Evolutionary conservation across 2,113 vertebrate genomes (phyloP), one percentile per base, ranked within the genome.

Genomic region (Callospermophilus lateralis): DNA sequence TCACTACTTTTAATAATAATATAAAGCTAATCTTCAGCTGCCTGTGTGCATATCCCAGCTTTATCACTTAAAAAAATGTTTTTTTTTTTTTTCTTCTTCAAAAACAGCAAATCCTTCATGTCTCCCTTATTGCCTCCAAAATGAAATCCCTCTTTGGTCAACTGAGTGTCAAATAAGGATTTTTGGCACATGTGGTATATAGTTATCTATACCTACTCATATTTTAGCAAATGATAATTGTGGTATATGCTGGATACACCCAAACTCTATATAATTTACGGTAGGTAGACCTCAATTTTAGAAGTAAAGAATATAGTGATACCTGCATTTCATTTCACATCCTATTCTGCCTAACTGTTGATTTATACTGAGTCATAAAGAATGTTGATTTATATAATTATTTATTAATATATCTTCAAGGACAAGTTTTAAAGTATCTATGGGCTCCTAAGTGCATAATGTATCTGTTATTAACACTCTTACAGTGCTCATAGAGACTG

Each of bases 351-450:
- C 39, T 70, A 87, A 74, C 42, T 74, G 61, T 0, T 96, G 84
- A 87, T 77, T 94, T 97, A 63, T 11, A 73, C 22, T 48, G 34
- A 89, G 32, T 89, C 28, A 89, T 88, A 84, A 97, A 94, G 58
- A 78, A 90, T 89, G 22, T 8, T 88, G 32, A 86, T 48, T 87
- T 42, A n/a, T 74, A 84, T 91, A 83, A 85, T 84, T 70, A 80
- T 34, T 89, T 72, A 78, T 68, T 78, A 87, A 30, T 72, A 83
- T 55, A 94, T 88, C 48, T 39, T 96, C 12, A 80, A 93, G 81
- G 77, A 83, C 45, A 65, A 93, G 39, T 42, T 88, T 90, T 84
- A 72, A 85, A 90, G 15, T 53, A 85, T 24, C 74, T 42, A 51
- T 32, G 63, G 63, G n/a, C 2, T 93, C 24, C 85, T 89, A 72